phyloP scores from a whole-genome alignment of 2,113 vertebrate species.

The Tragelaphus imberbis region DNA sequence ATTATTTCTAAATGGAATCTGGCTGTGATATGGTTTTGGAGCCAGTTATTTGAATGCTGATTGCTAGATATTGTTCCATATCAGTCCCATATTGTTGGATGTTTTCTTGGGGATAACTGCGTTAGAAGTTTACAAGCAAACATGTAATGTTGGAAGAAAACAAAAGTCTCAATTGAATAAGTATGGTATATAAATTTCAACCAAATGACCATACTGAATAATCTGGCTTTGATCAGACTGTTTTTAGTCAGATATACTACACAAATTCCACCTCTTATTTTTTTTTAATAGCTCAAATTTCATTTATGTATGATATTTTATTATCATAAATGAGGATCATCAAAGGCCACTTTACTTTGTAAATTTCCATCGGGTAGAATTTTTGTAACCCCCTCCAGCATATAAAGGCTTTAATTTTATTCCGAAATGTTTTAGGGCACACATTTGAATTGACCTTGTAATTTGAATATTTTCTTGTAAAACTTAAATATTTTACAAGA shows the following conservation, averaged over 20 bases:
- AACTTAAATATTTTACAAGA: conserved; percentile 8
- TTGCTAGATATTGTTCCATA: conserved; percentile 24
- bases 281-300: not conserved
- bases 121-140: conserved; percentile 28
- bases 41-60: conserved; percentile 35
- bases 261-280: not conserved
- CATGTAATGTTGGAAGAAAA: not conserved
- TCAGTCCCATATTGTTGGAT: conserved; percentile 52
- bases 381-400: not conserved
- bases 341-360: not conserved
- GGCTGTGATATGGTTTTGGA: conserved; percentile 12
- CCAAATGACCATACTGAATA: not conserved
- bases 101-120: conserved; percentile 17
- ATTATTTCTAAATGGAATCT: conserved; percentile 44
- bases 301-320: not conserved
- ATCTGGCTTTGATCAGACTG: conserved; percentile 32
- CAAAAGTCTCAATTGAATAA: not conserved
- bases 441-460: conserved; percentile 2
- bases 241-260: not conserved
- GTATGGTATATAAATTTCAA: not conserved
- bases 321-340: not conserved
- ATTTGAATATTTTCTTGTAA: not conserved
- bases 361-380: not conserved
- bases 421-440: not conserved
- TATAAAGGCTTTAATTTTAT: conserved; percentile 37